Evolutionary conservation across 2,888 invertebrate species (phyloP).

Genomic region (Sarcophaga rosellei): DNA sequence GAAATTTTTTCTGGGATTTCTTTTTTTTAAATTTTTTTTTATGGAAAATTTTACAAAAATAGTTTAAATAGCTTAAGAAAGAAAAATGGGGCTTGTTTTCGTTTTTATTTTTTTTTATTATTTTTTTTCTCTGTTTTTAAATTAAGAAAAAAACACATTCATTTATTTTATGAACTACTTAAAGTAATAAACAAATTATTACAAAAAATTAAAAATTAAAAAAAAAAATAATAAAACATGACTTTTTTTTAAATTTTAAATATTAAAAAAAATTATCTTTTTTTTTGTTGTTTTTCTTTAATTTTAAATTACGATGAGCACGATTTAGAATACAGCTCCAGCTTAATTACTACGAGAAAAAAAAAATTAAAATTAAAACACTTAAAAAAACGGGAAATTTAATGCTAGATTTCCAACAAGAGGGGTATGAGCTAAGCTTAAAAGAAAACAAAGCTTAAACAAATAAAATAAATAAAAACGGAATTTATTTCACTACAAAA

Average conservation of each 20-base stretch:
- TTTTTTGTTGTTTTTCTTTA: not conserved
- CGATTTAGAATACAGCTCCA: slow-evolving; percentile 44
- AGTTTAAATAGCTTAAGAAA: slow-evolving; percentile 65
- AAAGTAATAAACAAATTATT: slow-evolving; percentile 63
- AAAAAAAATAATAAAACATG: slow-evolving; percentile 33
- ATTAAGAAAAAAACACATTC: slow-evolving; percentile 52
- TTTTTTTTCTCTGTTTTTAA: slow-evolving; percentile 3
- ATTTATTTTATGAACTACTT: slow-evolving; percentile 67
- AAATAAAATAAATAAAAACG: slow-evolving; percentile 5
- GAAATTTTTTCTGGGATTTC: slow-evolving; percentile 52
- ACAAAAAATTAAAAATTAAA: slow-evolving; percentile 59
- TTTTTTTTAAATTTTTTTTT: slow-evolving; percentile 42
- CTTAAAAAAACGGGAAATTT: not conserved
- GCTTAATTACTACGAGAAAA: not conserved
- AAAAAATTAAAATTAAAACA: not conserved
- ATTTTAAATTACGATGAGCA: slow-evolving; percentile 39
- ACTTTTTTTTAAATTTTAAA: slow-evolving; percentile 32
- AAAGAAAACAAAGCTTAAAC: not conserved
- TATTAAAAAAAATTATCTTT: not conserved
- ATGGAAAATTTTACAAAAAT: slow-evolving; percentile 68
- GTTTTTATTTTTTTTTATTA: not conserved
- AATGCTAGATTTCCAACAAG: not conserved
- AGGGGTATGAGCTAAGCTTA: not conserved
- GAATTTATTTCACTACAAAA: slow-evolving; percentile 50
- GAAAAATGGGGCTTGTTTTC: slow-evolving; percentile 7